A percentile compares a stretch with the other conserved stretches of the same genome.
Conservation (phyloP, 2,113 vertebrate species). For the Ceuthmochares aereus region DNA sequence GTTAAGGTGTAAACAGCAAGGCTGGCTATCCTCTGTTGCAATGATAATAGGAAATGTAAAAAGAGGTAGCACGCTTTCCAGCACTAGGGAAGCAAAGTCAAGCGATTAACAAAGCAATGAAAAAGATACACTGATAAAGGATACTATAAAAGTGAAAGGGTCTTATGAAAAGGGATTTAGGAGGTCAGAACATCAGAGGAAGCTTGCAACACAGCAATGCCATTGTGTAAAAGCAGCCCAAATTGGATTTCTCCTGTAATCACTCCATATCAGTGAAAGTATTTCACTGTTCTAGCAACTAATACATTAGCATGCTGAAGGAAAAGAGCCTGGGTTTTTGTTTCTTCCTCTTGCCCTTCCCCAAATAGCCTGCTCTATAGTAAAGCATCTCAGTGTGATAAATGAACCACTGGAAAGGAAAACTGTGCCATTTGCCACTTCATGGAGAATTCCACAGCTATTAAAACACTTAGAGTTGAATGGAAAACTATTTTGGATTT, state of each 20-base stretch:
- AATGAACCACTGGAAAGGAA: background rate
- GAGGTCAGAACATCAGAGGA: background rate
- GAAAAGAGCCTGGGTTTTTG: background rate
- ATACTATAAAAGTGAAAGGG: background rate
- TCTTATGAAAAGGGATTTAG: background rate
- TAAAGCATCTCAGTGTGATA: background rate
- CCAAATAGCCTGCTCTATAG: background rate
- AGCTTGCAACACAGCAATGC: background rate
- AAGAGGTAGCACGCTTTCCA: background rate
- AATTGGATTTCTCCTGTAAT: background rate
- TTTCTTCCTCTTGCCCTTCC: background rate
- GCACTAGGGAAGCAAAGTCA: background rate
- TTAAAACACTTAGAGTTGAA: background rate
- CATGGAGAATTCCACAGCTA: background rate
- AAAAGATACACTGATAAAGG: background rate
- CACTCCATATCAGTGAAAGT: background rate
- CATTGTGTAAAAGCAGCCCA: background rate
- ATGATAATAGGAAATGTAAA: background rate
- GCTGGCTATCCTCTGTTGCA: constrained; percentile 14
- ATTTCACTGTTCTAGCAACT: background rate
- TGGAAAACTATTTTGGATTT: background rate
- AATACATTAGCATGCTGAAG: background rate
- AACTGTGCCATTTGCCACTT: background rate
- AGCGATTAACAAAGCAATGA: background rate
- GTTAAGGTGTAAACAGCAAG: constrained; percentile 27